Evolutionary conservation across 1,140 invertebrate genomes (phyloP), one percentile per base, ranked within the genome.

Genomic region (Apis florea): DNA sequence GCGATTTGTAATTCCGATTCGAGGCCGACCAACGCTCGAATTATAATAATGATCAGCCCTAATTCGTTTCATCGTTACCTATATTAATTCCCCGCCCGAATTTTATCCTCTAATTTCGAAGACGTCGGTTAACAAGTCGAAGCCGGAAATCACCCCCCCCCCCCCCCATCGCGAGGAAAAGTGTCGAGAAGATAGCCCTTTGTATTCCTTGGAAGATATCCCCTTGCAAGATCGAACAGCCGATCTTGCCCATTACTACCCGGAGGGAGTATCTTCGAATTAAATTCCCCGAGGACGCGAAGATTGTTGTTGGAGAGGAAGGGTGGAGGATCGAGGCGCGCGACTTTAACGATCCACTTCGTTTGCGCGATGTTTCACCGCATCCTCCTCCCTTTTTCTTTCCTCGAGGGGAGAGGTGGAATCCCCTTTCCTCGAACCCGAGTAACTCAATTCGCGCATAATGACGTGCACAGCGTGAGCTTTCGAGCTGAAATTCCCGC

Each of bases 271-370:
- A 24, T 61, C 59, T 21, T 67, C 15, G 21, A 67, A 67, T 76
- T 56, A 21, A 66, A 67, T 67, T 67, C 51, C 21, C 51, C 31
- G n/a, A 26, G 31, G 13, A 8, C n/a, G 53, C 13, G 31, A 77
- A 47, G 40, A 64, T 68, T 19, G 53, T 72, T 64, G 75, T 72
- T 72, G 77, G 21, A 19, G 47, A 10, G 53, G 53, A 19, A 8
- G 66, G 26, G 47, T 17, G 19, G 67, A 59, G 40, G 49, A 79
- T 72, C 68, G 67, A 53, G 47, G 21, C 21, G 61, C 69, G 31
- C 31, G n/a, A 64, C 70, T 66, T 66, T 80, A 74, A 80, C 70
- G 78, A 80, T 74, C 70, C 78, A 74, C 78, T 80, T 66, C 61
- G 78, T 74, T 80, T 74, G 78, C 70, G 51, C n/a, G 70, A 80